A percentile compares a stretch with the other conserved stretches of the same genome.
phyloP scores from a whole-genome alignment of 2,113 vertebrate genomes.

The Rhea americana region DNA sequence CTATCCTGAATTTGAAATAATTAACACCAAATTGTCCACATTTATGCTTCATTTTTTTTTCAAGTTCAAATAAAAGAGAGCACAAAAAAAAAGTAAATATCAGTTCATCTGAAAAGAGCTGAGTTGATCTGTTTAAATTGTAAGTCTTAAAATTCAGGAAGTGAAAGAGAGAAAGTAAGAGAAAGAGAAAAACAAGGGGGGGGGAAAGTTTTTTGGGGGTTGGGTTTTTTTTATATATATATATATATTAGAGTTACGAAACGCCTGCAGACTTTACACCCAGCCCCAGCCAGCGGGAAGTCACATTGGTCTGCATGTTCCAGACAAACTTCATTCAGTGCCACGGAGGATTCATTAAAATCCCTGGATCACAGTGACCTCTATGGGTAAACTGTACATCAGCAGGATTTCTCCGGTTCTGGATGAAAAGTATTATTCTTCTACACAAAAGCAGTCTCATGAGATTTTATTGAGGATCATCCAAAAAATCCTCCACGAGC shows the following conservation, averaged over 20 bases:
- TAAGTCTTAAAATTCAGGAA: neutral
- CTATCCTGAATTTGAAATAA: neutral
- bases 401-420: neutral
- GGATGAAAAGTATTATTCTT: neutral
- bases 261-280: neutral
- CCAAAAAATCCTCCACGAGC: neutral
- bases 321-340: fast-evolving
- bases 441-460: neutral
- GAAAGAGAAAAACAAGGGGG: neutral
- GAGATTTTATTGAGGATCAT: neutral
- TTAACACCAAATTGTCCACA: neutral
- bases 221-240: neutral
- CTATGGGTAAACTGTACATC: constrained; percentile 61
- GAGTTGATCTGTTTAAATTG: neutral
- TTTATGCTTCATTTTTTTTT: neutral
- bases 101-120: neutral
- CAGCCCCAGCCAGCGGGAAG: neutral
- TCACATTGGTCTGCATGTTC: fast-evolving
- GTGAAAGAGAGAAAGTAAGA: neutral
- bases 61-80: neutral
- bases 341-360: neutral
- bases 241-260: neutral
- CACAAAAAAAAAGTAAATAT: neutral
- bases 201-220: neutral
- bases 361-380: constrained; percentile 73